A percentile compares a stretch with the other conserved stretches of the same genome.
phyloP scores from a whole-genome alignment of 2,888 invertebrate species.

The Yponomeuta evonymella region DNA sequence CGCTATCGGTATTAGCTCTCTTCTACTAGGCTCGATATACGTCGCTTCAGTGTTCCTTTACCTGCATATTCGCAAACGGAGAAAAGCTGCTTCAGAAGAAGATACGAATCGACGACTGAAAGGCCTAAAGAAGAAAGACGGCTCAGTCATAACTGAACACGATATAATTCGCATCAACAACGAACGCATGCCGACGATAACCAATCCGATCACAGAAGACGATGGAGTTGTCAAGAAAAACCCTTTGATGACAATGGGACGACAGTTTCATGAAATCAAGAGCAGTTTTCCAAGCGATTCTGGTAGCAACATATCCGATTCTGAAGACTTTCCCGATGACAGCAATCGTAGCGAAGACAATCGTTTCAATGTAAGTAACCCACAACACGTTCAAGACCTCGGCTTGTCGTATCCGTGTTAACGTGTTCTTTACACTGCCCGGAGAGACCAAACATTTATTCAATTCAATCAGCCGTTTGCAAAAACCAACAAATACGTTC shows the following conservation, averaged over 20 bases:
- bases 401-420: too few relatives aligned
- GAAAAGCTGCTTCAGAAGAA: constrained; percentile 65
- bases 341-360: constrained; percentile 52
- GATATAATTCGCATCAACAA: constrained; percentile 66
- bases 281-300: constrained; percentile 64
- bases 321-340: constrained; percentile 74
- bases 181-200: constrained; percentile 53
- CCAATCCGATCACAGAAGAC: constrained; percentile 59
- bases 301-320: constrained; percentile 79
- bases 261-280: constrained; percentile 77
- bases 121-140: constrained; percentile 59
- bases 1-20: constrained; percentile 88
- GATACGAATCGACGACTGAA: constrained; percentile 36
- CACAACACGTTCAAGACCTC: constrained; percentile 31
- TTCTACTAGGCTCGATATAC: constrained; percentile 90
- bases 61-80: constrained; percentile 83
- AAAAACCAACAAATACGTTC: constrained; percentile 13
- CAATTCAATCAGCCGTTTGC: not conserved
- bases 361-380: constrained; percentile 51
- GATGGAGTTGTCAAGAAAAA: constrained; percentile 87
- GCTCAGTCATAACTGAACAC: constrained; percentile 57
- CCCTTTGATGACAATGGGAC: constrained; percentile 78
- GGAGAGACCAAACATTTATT: too few relatives aligned
- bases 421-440: too few relatives aligned
- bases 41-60: constrained; percentile 90